phyloP scores from a whole-genome alignment of 2,113 vertebrate species.

The Paramormyrops kingsleyae region DNA sequence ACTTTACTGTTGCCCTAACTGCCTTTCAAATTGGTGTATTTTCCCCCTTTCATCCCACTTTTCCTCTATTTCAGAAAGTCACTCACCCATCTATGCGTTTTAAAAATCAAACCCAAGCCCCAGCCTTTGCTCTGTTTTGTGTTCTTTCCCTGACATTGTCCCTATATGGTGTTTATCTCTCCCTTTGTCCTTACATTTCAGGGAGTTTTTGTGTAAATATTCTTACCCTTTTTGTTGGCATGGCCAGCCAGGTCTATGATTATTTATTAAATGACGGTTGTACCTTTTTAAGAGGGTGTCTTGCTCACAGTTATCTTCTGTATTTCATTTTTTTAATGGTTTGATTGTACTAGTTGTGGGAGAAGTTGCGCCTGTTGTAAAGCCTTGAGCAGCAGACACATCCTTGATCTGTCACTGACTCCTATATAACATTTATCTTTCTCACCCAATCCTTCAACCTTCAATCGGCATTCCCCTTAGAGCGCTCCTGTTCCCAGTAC shows the following conservation, averaged over 20 bases:
- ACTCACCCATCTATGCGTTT: background rate
- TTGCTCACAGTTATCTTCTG: background rate
- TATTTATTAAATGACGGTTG: conserved; percentile 2
- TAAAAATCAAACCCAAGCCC: background rate
- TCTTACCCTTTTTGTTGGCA: background rate
- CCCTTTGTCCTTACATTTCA: conserved; percentile 8
- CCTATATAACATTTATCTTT: background rate
- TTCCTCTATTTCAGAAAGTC: background rate
- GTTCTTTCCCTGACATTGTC: background rate
- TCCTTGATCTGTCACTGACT: background rate
- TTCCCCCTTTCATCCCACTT: background rate
- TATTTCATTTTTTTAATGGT: background rate
- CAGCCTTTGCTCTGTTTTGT: background rate
- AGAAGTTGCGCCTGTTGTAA: background rate
- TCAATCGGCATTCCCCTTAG: background rate
- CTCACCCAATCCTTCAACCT: background rate
- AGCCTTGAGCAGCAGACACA: background rate
- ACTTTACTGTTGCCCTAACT: background rate
- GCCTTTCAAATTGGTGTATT: background rate
- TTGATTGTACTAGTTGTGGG: background rate
- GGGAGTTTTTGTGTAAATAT: conserved; percentile 13
- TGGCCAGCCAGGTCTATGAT: background rate
- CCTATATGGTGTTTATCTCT: background rate
- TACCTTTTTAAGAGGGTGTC: background rate
- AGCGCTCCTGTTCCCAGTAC: background rate